phyloP scores from a whole-genome alignment of 1,140 invertebrate genomes.

The Cydia pomonella region DNA sequence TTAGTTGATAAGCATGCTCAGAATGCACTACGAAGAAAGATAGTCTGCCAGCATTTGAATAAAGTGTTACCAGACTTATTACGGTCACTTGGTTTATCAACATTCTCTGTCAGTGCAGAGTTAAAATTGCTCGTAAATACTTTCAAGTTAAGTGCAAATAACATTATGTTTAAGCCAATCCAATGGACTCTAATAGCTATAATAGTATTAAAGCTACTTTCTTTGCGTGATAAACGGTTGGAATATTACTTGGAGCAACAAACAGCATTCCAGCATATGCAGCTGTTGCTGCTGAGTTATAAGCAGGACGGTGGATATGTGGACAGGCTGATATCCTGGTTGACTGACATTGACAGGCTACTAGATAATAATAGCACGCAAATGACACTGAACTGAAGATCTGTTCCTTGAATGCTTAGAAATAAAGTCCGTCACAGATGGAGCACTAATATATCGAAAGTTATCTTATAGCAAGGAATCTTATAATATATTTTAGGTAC shows the following conservation, averaged over 20 bases:
- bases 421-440: too few species aligned
- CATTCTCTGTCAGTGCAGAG: constrained; percentile 69
- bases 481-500: too few species aligned
- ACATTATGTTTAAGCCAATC: constrained; percentile 82
- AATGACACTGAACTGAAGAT: constrained; percentile 56
- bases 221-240: constrained; percentile 68
- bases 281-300: constrained; percentile 78
- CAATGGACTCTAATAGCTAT: constrained; percentile 81
- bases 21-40: constrained; percentile 80
- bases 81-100: constrained; percentile 62
- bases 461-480: too few species aligned
- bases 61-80: constrained; percentile 77
- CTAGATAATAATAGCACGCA: constrained; percentile 68
- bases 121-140: constrained; percentile 80
- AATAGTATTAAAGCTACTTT: constrained; percentile 79
- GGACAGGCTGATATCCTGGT: constrained; percentile 77
- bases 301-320: constrained; percentile 79
- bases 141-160: constrained; percentile 82
- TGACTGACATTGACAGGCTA: constrained; percentile 77
- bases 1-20: constrained; percentile 81
- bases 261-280: constrained; percentile 71
- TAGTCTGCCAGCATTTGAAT: constrained; percentile 81
- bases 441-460: too few species aligned
- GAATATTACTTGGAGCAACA: constrained; percentile 62
- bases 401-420: not conserved